Evolutionary conservation across 2,113 vertebrate species (phyloP).

Genomic region (Urocolius indicus): DNA sequence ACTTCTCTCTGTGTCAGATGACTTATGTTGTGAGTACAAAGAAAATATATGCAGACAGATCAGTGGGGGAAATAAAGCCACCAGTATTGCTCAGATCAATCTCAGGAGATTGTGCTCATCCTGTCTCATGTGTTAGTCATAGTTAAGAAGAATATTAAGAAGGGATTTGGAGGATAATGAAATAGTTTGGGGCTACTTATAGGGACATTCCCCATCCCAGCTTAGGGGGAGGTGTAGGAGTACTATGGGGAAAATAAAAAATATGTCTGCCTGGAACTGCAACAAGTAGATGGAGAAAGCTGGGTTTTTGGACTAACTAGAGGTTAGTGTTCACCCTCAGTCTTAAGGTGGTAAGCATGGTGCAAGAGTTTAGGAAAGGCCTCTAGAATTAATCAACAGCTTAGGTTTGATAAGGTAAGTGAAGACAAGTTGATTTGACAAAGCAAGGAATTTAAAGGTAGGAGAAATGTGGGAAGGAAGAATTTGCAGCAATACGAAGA

Average conservation of each 20-base stretch:
- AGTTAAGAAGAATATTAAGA: slow-evolving; percentile 9
- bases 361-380: neutral
- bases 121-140: neutral
- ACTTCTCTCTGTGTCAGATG: neutral
- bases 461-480: neutral
- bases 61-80: neutral
- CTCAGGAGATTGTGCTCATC: neutral
- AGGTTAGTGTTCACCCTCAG: neutral
- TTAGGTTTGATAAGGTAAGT: neutral
- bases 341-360: neutral
- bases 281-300: neutral
- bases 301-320: neutral
- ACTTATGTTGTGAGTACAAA: neutral
- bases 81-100: neutral
- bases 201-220: neutral
- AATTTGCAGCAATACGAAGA: neutral
- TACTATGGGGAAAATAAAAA: neutral
- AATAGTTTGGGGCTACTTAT: neutral
- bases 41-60: neutral
- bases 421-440: neutral
- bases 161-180: slow-evolving; percentile 1
- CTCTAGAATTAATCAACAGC: neutral
- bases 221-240: neutral
- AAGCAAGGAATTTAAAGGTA: neutral
- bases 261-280: neutral